Conservation (phyloP, 2,797 vertebrate genomes). For the Hypotaenidia okinawae region DNA sequence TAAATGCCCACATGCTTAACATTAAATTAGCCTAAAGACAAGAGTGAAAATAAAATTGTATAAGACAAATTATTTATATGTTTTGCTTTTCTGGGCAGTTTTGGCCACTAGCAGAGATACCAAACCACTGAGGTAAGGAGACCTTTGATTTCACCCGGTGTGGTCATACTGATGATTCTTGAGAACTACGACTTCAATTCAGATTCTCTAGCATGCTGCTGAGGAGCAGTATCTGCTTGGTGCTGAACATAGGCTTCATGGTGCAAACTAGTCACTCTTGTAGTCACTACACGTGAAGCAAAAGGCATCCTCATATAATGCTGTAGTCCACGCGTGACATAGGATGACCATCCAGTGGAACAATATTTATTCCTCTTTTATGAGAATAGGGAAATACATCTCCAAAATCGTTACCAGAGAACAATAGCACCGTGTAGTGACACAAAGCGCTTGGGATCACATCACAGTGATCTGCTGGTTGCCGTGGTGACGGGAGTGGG, state of each 20-base stretch:
- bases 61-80: not conserved
- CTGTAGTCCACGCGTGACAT: not conserved
- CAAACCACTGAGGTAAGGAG: not conserved
- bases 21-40: not conserved
- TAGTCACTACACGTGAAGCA: fast-evolving
- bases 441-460: slow-evolving; percentile 67
- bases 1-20: not conserved
- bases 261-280: not conserved
- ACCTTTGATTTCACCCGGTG: not conserved
- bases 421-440: slow-evolving; percentile 54
- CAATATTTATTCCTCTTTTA: not conserved
- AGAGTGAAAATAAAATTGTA: too few species aligned
- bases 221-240: not conserved
- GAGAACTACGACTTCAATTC: not conserved
- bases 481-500: slow-evolving; percentile 75
- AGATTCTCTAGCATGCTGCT: not conserved
- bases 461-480: slow-evolving; percentile 71
- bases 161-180: not conserved
- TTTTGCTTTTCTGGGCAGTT: not conserved
- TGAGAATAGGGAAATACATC: not conserved
- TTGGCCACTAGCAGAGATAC: not conserved
- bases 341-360: not conserved
- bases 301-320: not conserved
- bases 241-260: not conserved
- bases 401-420: not conserved